These are phyloP conservation scores for Nothoprocta perdicaria DNA, from an alignment of 2,113 vertebrate genomes.

Conservation along the genomic window DNA sequence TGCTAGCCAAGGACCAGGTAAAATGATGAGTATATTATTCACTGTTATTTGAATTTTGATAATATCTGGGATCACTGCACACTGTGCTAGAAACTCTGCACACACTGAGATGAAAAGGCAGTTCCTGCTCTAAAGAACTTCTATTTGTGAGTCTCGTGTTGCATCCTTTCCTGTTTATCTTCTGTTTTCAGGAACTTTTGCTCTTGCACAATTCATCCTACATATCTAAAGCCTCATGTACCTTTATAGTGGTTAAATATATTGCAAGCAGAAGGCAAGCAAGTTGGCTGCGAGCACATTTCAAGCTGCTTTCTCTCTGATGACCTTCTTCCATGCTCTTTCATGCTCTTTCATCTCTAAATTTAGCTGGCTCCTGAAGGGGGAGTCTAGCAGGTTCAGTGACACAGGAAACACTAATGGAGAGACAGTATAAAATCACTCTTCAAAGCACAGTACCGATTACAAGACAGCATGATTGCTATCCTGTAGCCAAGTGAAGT, in stretches of 20 bases:
- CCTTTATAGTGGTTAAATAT: not conserved
- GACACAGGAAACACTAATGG: not conserved
- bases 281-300: not conserved
- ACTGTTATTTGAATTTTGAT: not conserved
- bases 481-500: conserved; percentile 9
- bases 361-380: conserved; percentile 32
- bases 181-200: not conserved
- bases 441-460: conserved; percentile 26
- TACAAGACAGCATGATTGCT: conserved; percentile 9
- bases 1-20: not conserved
- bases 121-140: not conserved
- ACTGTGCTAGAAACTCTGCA: not conserved
- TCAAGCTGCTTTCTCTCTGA: conserved; percentile 2
- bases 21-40: not conserved
- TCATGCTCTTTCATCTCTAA: conserved; percentile 39
- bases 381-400: not conserved
- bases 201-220: not conserved
- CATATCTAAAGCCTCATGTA: not conserved
- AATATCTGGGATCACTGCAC: not conserved
- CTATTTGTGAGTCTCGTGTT: not conserved
- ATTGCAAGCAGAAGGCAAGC: not conserved
- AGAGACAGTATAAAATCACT: not conserved
- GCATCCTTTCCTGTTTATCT: not conserved
- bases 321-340: conserved; percentile 14
- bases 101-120: not conserved